Evolutionary conservation across 1,140 invertebrate genomes (phyloP).

Genomic region (Drosophila repleta): DNA sequence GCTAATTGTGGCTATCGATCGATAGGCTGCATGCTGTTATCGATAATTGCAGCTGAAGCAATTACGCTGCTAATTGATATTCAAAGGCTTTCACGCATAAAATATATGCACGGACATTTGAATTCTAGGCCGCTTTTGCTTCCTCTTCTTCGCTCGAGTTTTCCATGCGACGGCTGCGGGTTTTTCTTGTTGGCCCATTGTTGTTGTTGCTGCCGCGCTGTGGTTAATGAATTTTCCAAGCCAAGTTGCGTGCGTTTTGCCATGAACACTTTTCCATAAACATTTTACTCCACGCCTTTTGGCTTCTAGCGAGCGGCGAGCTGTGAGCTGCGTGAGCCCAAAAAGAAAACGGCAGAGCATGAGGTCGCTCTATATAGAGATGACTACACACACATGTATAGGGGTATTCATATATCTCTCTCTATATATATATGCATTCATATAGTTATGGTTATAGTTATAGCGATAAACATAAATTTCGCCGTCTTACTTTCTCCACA

Average conservation of each 20-base stretch:
- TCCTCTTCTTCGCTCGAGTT: slow-evolving; percentile 41
- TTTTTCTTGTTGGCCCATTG: slow-evolving; percentile 14
- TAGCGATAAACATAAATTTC: slow-evolving; percentile 75
- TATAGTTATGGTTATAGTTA: slow-evolving; percentile 52
- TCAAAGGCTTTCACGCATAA: slow-evolving; percentile 25
- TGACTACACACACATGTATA: slow-evolving; percentile 4
- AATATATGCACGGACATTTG: slow-evolving; percentile 40
- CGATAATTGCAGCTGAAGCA: slow-evolving; percentile 1
- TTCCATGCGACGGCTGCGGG: background rate
- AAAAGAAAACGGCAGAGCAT: slow-evolving; percentile 61
- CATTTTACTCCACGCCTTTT: slow-evolving; percentile 36
- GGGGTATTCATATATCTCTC: background rate
- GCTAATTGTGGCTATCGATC: background rate
- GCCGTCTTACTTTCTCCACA: slow-evolving; percentile 70
- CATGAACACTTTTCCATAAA: slow-evolving; percentile 57
- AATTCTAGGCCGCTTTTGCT: slow-evolving; percentile 61
- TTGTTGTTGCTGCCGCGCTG: slow-evolving; percentile 25
- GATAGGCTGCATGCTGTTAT: slow-evolving; percentile 2
- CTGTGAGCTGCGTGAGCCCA: slow-evolving; percentile 56
- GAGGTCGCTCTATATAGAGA: slow-evolving; percentile 30
- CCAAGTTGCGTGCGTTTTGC: slow-evolving; percentile 56
- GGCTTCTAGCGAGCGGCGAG: no score
- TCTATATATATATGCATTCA: slow-evolving; percentile 17
- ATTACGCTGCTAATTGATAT: background rate
- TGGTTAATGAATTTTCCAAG: slow-evolving; percentile 53